Conservation (phyloP, 2,113 vertebrate species). For the Rallus limicola region DNA sequence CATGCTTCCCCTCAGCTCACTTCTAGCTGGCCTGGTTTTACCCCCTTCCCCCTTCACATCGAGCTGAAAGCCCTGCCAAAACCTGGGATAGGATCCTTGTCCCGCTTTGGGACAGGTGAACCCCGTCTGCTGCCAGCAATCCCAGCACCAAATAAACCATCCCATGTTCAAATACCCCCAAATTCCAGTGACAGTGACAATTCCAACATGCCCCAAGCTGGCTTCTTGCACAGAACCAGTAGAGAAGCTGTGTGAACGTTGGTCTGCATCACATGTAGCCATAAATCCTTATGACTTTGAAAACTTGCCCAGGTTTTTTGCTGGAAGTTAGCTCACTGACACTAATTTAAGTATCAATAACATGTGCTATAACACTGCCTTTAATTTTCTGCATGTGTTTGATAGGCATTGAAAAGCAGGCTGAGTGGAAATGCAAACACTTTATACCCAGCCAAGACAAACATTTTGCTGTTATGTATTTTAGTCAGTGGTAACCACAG, state of each 20-base stretch:
- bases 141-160: no score
- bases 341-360: neutral
- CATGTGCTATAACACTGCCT: neutral
- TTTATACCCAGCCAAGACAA: neutral
- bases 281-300: neutral
- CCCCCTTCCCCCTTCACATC: no score
- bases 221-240: neutral
- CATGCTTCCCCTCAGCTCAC: no score
- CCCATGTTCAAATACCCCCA: no score
- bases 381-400: neutral
- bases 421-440: neutral
- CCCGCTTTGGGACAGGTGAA: no score
- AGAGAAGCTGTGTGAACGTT: neutral
- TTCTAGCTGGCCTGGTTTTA: no score
- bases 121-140: no score
- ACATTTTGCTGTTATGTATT: slow-evolving; percentile 21
- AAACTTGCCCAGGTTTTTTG: neutral
- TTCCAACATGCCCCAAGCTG: neutral
- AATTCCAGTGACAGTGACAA: no score
- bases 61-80: no score
- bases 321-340: neutral
- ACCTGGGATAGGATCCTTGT: no score
- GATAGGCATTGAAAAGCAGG: neutral
- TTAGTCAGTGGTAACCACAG: neutral
- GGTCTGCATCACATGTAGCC: neutral